Conservation (phyloP, 2,888 invertebrate species). For the Lycocerus yunnanus region DNA sequence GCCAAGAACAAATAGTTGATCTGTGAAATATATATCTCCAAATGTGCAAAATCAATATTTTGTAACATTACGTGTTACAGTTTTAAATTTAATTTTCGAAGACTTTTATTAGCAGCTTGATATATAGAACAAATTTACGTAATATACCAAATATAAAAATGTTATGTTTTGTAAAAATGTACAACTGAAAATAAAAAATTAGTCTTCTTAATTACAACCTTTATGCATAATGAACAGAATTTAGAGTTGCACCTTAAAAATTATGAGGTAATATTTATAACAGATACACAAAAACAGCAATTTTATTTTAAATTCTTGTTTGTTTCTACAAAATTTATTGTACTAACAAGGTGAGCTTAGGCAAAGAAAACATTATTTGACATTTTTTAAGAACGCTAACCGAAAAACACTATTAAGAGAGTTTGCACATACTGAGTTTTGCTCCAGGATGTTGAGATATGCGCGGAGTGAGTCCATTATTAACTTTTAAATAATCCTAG, state of each 20-base stretch:
- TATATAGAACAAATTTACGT: neutral
- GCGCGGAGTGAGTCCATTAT: neutral
- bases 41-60: conserved; percentile 20
- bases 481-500: conserved; percentile 14
- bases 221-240: neutral
- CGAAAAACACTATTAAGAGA: no score
- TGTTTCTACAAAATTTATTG: neutral
- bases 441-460: no score
- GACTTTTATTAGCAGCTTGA: neutral
- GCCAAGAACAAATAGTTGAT: conserved; percentile 27
- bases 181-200: neutral
- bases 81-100: neutral
- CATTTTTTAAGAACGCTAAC: no score
- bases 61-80: conserved; percentile 4
- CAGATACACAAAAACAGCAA: neutral
- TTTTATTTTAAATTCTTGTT: neutral
- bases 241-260: neutral
- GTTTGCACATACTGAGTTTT: no score
- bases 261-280: neutral
- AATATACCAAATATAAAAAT: neutral
- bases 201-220: neutral
- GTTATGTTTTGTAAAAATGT: neutral
- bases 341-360: neutral
- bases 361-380: neutral
- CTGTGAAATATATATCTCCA: conserved; percentile 24